A percentile compares a stretch with the other conserved stretches of the same genome.
phyloP scores from a whole-genome alignment of 2,888 invertebrate species.

The Drosophila atroscutellata region DNA sequence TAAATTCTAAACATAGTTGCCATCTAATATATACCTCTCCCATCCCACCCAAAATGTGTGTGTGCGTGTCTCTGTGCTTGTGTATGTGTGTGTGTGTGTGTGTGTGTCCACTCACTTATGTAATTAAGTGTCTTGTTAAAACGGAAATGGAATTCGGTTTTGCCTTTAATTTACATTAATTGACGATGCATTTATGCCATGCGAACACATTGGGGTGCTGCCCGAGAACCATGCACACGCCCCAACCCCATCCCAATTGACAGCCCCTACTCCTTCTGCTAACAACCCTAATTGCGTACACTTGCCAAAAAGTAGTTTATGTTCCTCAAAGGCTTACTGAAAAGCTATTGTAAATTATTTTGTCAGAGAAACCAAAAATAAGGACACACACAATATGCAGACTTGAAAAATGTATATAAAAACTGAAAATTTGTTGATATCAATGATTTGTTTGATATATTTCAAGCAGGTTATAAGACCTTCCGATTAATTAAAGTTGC shows the following conservation, averaged over 20 bases:
- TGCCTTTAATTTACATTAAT: constrained; percentile 79
- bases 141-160: constrained; percentile 78
- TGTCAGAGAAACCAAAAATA: background rate
- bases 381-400: background rate
- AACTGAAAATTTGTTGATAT: too few species aligned
- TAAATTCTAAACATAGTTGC: constrained; percentile 62
- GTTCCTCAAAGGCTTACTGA: background rate
- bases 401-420: too few species aligned
- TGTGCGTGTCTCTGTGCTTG: background rate
- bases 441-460: too few species aligned
- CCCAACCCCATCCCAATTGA: background rate
- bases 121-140: constrained; percentile 77
- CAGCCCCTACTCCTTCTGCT: background rate
- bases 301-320: background rate
- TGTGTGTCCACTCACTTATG: constrained; percentile 69
- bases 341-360: background rate
- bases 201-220: constrained; percentile 42
- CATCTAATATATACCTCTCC: constrained; percentile 7
- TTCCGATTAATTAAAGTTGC: background rate
- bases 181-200: constrained; percentile 71
- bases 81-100: constrained; percentile 29
- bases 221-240: background rate
- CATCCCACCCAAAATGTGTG: background rate
- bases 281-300: constrained; percentile 4
- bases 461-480: too few species aligned